Conservation (phyloP, 2,888 invertebrate genomes). For the Siphlonurus alternatus region DNA sequence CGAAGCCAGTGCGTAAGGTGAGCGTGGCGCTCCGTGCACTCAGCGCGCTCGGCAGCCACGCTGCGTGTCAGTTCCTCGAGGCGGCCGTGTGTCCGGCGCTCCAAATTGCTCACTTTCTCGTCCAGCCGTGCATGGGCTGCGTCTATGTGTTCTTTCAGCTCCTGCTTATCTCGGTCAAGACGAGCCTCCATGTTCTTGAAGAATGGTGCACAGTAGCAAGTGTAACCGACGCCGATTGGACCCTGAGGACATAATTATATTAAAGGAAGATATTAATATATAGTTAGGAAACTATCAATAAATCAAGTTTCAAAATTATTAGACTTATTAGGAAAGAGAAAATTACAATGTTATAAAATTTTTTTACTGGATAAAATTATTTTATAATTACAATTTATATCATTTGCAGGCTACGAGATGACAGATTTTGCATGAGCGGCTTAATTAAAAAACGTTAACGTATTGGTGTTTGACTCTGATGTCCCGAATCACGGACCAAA, state of each 20-base stretch:
- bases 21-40: slow-evolving; percentile 43
- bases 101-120: slow-evolving; percentile 62
- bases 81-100: slow-evolving; percentile 53
- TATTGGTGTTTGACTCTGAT: no score
- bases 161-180: slow-evolving; percentile 61
- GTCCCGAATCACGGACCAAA: no score
- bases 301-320: slow-evolving; percentile 3
- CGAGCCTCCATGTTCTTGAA: slow-evolving; percentile 75
- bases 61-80: slow-evolving; percentile 50
- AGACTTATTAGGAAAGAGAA: not conserved
- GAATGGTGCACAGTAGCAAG: slow-evolving; percentile 84
- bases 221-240: slow-evolving; percentile 84
- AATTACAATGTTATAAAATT: no score
- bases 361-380: no score
- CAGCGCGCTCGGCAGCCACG: slow-evolving; percentile 42
- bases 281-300: not conserved
- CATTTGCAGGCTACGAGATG: no score
- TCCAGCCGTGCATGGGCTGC: slow-evolving; percentile 63
- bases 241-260: slow-evolving; percentile 31
- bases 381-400: no score
- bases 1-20: slow-evolving; percentile 54
- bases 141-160: slow-evolving; percentile 59
- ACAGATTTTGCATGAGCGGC: no score
- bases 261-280: not conserved
- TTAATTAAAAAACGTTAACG: no score